phyloP scores from a whole-genome alignment of 2,113 vertebrate genomes.

The Mugil cephalus region DNA sequence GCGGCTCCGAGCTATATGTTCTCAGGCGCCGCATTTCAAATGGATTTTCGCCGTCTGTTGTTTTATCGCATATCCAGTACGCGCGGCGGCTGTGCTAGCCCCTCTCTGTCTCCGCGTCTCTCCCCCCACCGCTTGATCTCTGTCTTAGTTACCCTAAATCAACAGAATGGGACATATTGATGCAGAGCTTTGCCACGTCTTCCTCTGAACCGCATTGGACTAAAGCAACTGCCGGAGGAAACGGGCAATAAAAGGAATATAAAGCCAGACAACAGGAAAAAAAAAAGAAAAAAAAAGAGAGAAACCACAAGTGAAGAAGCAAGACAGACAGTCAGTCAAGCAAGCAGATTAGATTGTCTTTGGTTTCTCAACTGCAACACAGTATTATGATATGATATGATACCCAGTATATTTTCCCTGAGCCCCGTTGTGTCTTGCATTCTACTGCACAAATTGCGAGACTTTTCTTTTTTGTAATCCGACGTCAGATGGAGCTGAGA shows the following conservation, averaged over 20 bases:
- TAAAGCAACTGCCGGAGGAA: constrained; percentile 30
- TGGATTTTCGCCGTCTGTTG: constrained; percentile 58
- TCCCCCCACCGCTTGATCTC: constrained; percentile 43
- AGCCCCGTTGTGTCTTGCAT: constrained; percentile 8
- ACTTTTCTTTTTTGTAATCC: constrained; percentile 37
- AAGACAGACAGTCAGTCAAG: constrained; percentile 25
- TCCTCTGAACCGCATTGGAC: constrained; percentile 6
- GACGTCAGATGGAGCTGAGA: constrained; percentile 31
- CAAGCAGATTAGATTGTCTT: constrained; percentile 48
- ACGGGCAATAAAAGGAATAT: constrained; percentile 34
- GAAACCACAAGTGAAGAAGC: constrained; percentile 5
- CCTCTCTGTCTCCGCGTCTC: neutral
- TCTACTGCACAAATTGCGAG: constrained; percentile 19
- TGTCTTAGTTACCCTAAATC: constrained; percentile 55
- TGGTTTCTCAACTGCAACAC: constrained; percentile 20
- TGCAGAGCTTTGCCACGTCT: constrained; percentile 26
- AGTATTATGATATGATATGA: constrained; percentile 39
- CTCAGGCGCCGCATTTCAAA: constrained; percentile 62
- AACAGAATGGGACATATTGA: constrained; percentile 50
- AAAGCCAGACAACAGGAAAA: constrained; percentile 12
- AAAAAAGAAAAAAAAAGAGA: constrained; percentile 26
- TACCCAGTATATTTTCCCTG: neutral
- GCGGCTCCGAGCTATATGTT: constrained; percentile 58
- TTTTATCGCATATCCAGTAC: constrained; percentile 60
- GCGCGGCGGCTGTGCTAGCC: constrained; percentile 32